Percentiles rank a stretch among this genome's conserved stretches.
Conservation (phyloP, 2,888 invertebrate genomes). For the Odontomyia ornata region DNA sequence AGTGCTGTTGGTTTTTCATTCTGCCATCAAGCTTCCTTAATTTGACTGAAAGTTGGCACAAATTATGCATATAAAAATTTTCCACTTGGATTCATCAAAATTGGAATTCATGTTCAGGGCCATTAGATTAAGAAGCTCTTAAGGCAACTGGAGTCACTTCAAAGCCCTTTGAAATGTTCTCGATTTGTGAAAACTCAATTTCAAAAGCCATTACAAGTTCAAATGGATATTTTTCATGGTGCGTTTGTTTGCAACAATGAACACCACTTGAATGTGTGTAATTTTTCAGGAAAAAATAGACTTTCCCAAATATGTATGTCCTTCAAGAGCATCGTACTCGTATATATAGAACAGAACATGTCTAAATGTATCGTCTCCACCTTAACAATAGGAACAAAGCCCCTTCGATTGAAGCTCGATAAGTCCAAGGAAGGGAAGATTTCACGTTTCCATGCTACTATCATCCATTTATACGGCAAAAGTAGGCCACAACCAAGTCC, state of each 20-base stretch:
- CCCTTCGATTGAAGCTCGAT: conserved; percentile 26
- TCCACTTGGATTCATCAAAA: too few species aligned
- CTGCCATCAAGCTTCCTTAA: too few species aligned
- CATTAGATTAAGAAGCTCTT: too few species aligned
- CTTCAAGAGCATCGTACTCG: neutral
- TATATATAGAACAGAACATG: neutral
- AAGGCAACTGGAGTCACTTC: too few species aligned
- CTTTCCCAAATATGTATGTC: neutral
- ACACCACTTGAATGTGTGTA: neutral
- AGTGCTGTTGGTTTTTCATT: too few species aligned
- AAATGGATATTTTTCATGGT: neutral
- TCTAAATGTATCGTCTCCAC: neutral
- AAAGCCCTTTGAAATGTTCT: too few species aligned
- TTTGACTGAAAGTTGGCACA: too few species aligned
- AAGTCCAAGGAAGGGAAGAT: conserved; percentile 17
- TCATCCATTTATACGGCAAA: neutral
- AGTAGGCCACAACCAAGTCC: conserved; percentile 12
- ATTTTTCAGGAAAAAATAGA: neutral
- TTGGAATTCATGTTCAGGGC: too few species aligned
- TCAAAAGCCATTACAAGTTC: neutral
- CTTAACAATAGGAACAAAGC: neutral
- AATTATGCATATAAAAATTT: too few species aligned
- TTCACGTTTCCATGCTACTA: neutral
- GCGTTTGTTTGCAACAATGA: conserved; percentile 13
- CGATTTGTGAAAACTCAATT: neutral